A percentile compares a stretch with the other conserved stretches of the same genome.
These are phyloP conservation scores for Amphipyra berbera DNA, from an alignment of 2,888 invertebrate species.

Conservation along the genomic window DNA sequence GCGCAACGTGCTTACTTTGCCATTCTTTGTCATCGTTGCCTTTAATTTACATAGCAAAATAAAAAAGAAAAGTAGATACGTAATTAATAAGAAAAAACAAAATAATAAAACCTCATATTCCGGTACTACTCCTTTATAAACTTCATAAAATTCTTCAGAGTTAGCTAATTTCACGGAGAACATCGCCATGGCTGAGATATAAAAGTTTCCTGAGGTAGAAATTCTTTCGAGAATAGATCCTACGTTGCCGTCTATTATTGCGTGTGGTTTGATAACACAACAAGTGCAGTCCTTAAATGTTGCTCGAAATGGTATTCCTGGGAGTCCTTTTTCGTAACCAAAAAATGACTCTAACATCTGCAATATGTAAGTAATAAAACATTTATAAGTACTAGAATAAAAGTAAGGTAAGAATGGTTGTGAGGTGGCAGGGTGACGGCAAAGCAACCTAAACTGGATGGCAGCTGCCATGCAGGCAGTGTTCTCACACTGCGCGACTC, in stretches of 20 bases:
- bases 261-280: constrained; percentile 97
- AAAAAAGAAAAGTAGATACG: too few species aligned
- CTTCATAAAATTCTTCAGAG: constrained; percentile 97
- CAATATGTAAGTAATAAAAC: constrained; percentile 30
- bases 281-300: constrained; percentile 92
- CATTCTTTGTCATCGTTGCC: too few species aligned
- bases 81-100: too few species aligned
- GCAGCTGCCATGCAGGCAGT: too few species aligned
- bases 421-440: too few species aligned
- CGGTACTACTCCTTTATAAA: constrained; percentile 95
- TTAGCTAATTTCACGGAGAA: constrained; percentile 93
- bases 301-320: constrained; percentile 82
- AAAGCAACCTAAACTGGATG: too few species aligned
- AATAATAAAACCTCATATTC: constrained; percentile 91
- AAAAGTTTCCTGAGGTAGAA: constrained; percentile 91
- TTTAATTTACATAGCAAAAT: too few species aligned
- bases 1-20: too few species aligned
- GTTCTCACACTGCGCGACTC: too few species aligned
- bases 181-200: constrained; percentile 94
- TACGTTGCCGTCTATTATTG: constrained; percentile 92
- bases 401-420: too few species aligned
- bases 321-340: constrained; percentile 75
- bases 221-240: constrained; percentile 94
- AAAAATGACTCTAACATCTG: constrained; percentile 81
- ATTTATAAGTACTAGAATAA: too few species aligned